Conservation (phyloP, 35 echinoderm and acorn worm species). For the Anneissia japonica region DNA sequence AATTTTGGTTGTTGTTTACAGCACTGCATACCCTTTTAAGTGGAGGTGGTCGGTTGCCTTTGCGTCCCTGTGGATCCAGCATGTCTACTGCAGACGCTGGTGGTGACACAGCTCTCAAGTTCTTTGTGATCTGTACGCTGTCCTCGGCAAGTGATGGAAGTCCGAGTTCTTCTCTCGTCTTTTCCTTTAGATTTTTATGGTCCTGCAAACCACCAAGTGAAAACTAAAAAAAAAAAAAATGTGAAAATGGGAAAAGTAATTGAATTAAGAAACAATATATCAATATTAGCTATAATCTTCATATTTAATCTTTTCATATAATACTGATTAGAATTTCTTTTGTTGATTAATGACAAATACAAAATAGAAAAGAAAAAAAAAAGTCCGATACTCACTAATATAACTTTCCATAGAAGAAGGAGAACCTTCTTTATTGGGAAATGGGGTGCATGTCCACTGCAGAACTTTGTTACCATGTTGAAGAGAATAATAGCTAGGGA, state of each 20-base stretch:
- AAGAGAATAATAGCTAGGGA: conserved; percentile 83
- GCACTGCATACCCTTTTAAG: background rate
- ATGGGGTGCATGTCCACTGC: conserved; percentile 94
- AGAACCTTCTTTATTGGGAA: conserved; percentile 96
- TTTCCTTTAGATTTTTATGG: conserved; percentile 50
- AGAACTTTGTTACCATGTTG: conserved; percentile 97
- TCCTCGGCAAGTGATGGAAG: conserved; percentile 67
- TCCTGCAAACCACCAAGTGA: conserved; percentile 71
- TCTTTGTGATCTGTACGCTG: conserved; percentile 76
- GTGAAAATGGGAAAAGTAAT: too few species aligned
- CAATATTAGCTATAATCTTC: too few species aligned
- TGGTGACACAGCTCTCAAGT: conserved; percentile 91
- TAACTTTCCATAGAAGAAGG: conserved; percentile 78
- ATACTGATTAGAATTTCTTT: too few species aligned
- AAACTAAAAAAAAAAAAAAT: conserved; percentile 37
- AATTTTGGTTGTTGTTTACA: background rate
- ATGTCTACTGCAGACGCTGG: conserved; percentile 75
- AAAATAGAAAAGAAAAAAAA: too few species aligned
- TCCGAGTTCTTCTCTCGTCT: conserved; percentile 55
- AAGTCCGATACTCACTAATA: conserved; percentile 83
- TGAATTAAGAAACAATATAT: too few species aligned
- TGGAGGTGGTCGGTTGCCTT: background rate
- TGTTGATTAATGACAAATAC: too few species aligned
- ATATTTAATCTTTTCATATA: too few species aligned
- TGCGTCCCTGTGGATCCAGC: conserved; percentile 43